A percentile compares a stretch with the other conserved stretches of the same genome.
Conservation (phyloP, 2,113 vertebrate genomes). For the Polypterus senegalus region DNA sequence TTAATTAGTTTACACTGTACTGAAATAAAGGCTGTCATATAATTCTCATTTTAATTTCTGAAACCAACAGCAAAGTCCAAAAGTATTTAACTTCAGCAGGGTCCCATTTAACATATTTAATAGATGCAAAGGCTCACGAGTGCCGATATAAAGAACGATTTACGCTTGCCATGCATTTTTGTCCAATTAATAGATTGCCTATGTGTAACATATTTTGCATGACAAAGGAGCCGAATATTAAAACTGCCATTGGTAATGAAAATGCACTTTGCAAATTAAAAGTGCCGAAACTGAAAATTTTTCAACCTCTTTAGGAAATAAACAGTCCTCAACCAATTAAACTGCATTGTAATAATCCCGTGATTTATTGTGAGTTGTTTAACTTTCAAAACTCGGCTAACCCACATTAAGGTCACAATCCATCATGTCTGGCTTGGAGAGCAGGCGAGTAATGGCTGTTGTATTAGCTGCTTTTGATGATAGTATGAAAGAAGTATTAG, state of each 20-base stretch:
- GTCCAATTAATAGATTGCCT: slow-evolving; percentile 99
- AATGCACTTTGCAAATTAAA: slow-evolving; percentile 99
- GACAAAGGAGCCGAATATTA: slow-evolving; percentile 98
- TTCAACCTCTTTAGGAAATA: slow-evolving; percentile 98
- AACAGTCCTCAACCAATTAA: slow-evolving; percentile 99
- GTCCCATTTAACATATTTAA: slow-evolving; percentile 64
- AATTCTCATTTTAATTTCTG: slow-evolving; percentile 45
- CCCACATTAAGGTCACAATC: slow-evolving; percentile 99
- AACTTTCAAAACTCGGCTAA: slow-evolving; percentile 99
- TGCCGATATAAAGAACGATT: slow-evolving; percentile 71
- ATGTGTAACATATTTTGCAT: slow-evolving; percentile 95
- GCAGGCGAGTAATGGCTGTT: slow-evolving; percentile 94
- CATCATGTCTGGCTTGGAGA: slow-evolving; percentile 97
- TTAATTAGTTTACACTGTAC: slow-evolving; percentile 54
- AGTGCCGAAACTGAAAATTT: slow-evolving; percentile 90
- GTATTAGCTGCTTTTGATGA: slow-evolving; percentile 99
- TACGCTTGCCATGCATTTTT: slow-evolving; percentile 89
- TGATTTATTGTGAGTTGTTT: slow-evolving; percentile 99
- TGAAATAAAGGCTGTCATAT: slow-evolving; percentile 52
- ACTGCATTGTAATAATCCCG: slow-evolving; percentile 97
- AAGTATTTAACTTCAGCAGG: slow-evolving; percentile 51
- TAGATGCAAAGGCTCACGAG: slow-evolving; percentile 58
- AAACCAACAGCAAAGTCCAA: slow-evolving; percentile 43
- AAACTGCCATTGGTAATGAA: slow-evolving; percentile 98
- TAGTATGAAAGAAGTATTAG: slow-evolving; percentile 99